phyloP scores from a whole-genome alignment of 2,113 vertebrate genomes.

The Litocranius walleri region DNA sequence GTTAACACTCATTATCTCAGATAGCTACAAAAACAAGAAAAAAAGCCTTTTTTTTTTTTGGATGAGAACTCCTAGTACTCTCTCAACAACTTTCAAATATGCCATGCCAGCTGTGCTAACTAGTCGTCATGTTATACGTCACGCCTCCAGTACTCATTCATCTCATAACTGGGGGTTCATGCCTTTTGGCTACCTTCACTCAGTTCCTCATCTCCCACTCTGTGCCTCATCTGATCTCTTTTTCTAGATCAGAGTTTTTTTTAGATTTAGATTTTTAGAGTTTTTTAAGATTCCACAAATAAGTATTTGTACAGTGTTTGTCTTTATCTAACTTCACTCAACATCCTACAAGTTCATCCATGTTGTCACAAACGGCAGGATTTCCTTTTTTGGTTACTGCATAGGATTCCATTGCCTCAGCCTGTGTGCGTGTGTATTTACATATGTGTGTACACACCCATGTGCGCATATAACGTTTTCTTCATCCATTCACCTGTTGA shows the following conservation, averaged over 20 bases:
- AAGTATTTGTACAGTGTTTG: not conserved
- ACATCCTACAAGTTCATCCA: not conserved
- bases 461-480: accelerated
- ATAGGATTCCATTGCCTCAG: too few relatives aligned
- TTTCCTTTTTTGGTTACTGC: not conserved
- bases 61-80: not conserved
- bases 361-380: not conserved
- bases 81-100: not conserved
- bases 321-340: not conserved
- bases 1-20: not conserved
- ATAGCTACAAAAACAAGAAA: not conserved
- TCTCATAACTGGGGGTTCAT: not conserved
- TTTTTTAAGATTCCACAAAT: not conserved
- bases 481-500: not conserved
- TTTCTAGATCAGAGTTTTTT: not conserved
- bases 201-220: not conserved
- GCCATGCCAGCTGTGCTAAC: not conserved
- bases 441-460: not conserved
- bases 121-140: not conserved
- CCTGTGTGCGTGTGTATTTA: not conserved
- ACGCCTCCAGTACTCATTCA: not conserved
- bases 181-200: not conserved
- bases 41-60: not conserved
- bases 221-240: not conserved
- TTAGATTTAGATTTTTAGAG: not conserved